phyloP scores from a whole-genome alignment of 2,797 vertebrate genomes.

The Enteromius argenteus region DNA sequence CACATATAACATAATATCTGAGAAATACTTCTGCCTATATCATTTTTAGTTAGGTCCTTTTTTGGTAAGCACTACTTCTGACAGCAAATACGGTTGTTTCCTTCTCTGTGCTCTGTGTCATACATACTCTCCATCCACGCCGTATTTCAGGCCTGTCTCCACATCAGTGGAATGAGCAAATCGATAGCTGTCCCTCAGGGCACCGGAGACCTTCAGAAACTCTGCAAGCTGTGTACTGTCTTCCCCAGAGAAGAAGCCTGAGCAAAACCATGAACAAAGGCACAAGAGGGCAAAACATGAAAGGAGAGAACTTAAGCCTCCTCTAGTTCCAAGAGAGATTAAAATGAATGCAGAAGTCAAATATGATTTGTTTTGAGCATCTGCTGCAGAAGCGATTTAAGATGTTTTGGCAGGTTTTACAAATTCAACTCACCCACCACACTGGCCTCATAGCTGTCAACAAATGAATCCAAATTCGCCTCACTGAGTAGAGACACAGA shows the following conservation, averaged over 20 bases:
- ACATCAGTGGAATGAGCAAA: conserved; percentile 64
- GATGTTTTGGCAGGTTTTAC: conserved; percentile 6
- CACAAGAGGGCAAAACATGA: neutral
- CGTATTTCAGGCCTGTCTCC: conserved; percentile 53
- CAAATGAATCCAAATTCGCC: conserved; percentile 62
- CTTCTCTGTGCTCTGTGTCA: neutral
- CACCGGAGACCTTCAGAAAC: conserved; percentile 62
- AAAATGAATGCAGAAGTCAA: neutral
- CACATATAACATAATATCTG: neutral
- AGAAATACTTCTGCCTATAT: neutral
- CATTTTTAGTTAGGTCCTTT: neutral
- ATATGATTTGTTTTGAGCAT: neutral
- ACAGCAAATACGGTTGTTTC: neutral
- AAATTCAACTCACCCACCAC: conserved; percentile 65
- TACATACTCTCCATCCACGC: conserved; percentile 66
- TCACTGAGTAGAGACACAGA: conserved; percentile 59
- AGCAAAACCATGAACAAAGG: neutral
- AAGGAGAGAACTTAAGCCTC: neutral
- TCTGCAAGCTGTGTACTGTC: conserved; percentile 58
- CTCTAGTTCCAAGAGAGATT: neutral
- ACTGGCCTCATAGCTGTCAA: conserved; percentile 64
- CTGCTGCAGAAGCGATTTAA: neutral
- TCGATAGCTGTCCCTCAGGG: conserved; percentile 66
- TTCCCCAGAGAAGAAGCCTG: conserved; percentile 66
- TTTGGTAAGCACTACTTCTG: neutral